Conservation (phyloP, 2,113 vertebrate species). For the Saguinus imperator region DNA sequence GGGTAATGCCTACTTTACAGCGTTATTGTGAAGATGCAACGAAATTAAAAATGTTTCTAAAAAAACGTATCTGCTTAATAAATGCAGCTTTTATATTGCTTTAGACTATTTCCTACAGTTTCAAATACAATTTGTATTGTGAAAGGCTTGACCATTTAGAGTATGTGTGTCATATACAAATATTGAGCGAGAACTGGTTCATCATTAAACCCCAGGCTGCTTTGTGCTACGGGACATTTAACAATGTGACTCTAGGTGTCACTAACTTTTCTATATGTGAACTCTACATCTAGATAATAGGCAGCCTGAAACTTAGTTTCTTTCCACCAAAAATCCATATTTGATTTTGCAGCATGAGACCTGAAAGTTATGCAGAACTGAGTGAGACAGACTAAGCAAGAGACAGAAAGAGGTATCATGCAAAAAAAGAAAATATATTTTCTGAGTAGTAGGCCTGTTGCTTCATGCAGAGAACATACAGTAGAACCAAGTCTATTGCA, state of each 20-base stretch:
- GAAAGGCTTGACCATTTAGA: neutral
- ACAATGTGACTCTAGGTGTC: neutral
- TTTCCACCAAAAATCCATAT: neutral
- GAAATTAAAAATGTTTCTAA: neutral
- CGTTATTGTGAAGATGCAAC: neutral
- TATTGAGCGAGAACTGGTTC: neutral
- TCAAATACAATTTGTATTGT: neutral
- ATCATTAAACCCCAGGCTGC: neutral
- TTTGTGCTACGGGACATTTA: neutral
- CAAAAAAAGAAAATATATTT: neutral
- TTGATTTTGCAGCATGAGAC: neutral
- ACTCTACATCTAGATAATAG: neutral
- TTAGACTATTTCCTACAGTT: neutral
- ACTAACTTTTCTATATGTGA: neutral
- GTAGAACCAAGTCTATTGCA: neutral
- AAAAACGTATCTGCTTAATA: constrained; percentile 5
- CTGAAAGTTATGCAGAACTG: neutral
- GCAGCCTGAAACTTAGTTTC: neutral
- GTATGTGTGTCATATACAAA: neutral
- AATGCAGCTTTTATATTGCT: neutral
- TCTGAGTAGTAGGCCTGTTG: neutral
- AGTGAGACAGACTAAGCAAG: neutral
- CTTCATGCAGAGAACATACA: neutral
- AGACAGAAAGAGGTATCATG: neutral
- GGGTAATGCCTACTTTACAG: neutral